Conservation (phyloP, 2,888 invertebrate genomes). For the Epistrophe eligans region DNA sequence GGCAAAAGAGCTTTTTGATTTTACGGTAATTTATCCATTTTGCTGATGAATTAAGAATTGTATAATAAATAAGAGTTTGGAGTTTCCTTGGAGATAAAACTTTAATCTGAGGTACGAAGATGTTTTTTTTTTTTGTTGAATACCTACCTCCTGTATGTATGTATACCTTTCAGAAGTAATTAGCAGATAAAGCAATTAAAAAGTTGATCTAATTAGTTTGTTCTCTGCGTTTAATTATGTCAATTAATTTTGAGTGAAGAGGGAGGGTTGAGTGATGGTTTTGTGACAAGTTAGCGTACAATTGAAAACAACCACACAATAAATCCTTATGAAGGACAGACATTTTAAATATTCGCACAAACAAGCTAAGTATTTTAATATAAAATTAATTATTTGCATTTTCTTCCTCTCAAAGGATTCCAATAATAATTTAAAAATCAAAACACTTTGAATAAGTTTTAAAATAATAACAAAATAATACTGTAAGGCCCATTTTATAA, state of each 20-base stretch:
- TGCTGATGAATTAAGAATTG: conserved; percentile 33
- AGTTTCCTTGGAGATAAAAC: conserved; percentile 40
- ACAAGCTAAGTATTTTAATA: not conserved
- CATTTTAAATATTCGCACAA: not conserved
- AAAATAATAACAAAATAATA: not conserved
- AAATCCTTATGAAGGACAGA: not conserved
- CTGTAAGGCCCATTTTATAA: too few species aligned
- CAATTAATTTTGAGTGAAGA: conserved; percentile 27
- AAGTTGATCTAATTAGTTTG: conserved; percentile 63
- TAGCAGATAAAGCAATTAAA: conserved; percentile 61
- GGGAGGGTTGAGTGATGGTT: conserved; percentile 3
- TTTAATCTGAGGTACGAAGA: conserved; percentile 19
- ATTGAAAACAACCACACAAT: conserved; percentile 22
- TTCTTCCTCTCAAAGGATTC: not conserved
- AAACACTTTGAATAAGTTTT: not conserved
- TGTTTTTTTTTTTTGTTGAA: not conserved
- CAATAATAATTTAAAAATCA: not conserved
- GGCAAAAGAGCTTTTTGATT: conserved; percentile 46
- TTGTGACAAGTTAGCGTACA: conserved; percentile 16
- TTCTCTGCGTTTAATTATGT: conserved; percentile 22
- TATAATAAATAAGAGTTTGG: not conserved
- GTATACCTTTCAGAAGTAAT: conserved; percentile 23
- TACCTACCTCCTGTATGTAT: not conserved
- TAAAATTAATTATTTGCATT: not conserved
- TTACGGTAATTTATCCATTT: conserved; percentile 39